A percentile compares a stretch with the other conserved stretches of the same genome.
Evolutionary conservation across 2,797 vertebrate genomes (phyloP).

Genomic region (Lithobates sylvaticus): DNA sequence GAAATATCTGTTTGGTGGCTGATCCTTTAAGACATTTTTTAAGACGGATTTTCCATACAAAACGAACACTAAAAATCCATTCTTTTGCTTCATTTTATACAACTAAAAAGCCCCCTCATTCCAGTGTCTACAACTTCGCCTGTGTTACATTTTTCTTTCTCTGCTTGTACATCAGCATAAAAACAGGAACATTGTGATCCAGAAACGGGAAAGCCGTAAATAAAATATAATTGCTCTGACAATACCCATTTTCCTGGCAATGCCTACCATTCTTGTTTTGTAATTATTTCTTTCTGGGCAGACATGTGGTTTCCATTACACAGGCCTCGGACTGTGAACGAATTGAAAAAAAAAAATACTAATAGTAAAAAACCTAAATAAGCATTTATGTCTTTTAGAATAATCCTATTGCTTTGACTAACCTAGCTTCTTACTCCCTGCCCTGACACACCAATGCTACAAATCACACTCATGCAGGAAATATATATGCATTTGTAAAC

Average conservation of each 20-base stretch:
- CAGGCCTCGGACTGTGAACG: conserved; percentile 45
- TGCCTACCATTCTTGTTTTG: conserved; percentile 83
- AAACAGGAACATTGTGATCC: conserved; percentile 80
- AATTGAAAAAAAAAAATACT: conserved; percentile 55
- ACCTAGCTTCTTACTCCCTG: neutral
- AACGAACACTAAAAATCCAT: neutral
- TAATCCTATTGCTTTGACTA: neutral
- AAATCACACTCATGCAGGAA: too few species aligned
- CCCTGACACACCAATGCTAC: neutral
- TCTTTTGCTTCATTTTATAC: neutral
- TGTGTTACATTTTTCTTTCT: conserved; percentile 9
- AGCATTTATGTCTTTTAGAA: conserved; percentile 21
- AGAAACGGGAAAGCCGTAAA: conserved; percentile 85
- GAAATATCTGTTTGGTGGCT: neutral
- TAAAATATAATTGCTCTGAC: conserved; percentile 86
- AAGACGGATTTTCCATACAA: neutral
- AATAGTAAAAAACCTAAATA: conserved; percentile 67
- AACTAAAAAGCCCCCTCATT: conserved; percentile 14
- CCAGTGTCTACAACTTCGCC: neutral
- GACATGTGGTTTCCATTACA: conserved; percentile 87
- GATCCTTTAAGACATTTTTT: neutral
- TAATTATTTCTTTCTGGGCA: conserved; percentile 83
- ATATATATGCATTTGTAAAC: too few species aligned
- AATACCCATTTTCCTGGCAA: conserved; percentile 83
- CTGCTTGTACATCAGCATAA: conserved; percentile 78